Percentiles rank a stretch among this genome's conserved stretches.
Evolutionary conservation across 1,140 invertebrate species (phyloP).

Genomic region (Pinna nobilis): DNA sequence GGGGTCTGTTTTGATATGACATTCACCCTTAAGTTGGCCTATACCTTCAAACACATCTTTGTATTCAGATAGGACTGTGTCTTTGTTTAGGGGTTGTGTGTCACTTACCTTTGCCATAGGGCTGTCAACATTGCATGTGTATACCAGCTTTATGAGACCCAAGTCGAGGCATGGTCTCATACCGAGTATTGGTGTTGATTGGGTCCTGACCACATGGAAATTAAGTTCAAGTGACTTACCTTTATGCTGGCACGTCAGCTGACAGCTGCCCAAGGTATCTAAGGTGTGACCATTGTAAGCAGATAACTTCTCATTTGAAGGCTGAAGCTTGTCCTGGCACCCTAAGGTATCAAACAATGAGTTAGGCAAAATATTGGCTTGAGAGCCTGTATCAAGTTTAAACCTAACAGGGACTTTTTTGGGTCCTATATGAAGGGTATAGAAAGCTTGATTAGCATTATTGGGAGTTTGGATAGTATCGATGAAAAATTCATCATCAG

Average conservation of each 20-base stretch:
- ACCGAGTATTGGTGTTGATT: constrained; percentile 25
- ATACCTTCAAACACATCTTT: constrained; percentile 9
- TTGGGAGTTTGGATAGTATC: constrained; percentile 18
- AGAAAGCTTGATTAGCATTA: constrained; percentile 22
- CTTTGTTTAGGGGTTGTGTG: not conserved
- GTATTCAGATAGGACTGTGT: not conserved
- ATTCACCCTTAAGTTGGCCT: constrained; percentile 8
- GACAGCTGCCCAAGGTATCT: constrained; percentile 11
- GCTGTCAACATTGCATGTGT: not conserved
- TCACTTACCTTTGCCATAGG: not conserved
- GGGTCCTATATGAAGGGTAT: not conserved
- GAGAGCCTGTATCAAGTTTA: constrained; percentile 39
- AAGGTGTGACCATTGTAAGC: constrained; percentile 26
- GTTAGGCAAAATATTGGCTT: constrained; percentile 36
- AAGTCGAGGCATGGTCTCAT: constrained; percentile 30
- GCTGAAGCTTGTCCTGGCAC: not conserved
- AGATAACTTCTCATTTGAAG: constrained; percentile 18
- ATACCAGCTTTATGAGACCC: constrained; percentile 28
- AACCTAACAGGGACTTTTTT: constrained; percentile 14
- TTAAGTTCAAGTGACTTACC: not conserved
- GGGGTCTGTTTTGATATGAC: constrained; percentile 1
- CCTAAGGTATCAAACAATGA: constrained; percentile 3
- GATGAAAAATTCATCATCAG: constrained; percentile 24
- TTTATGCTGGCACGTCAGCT: constrained; percentile 19
- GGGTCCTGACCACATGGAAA: constrained; percentile 31